Evolutionary conservation across 2,113 vertebrate species (phyloP), one percentile per base, ranked within the genome.

Genomic region (Vicugna pacos): DNA sequence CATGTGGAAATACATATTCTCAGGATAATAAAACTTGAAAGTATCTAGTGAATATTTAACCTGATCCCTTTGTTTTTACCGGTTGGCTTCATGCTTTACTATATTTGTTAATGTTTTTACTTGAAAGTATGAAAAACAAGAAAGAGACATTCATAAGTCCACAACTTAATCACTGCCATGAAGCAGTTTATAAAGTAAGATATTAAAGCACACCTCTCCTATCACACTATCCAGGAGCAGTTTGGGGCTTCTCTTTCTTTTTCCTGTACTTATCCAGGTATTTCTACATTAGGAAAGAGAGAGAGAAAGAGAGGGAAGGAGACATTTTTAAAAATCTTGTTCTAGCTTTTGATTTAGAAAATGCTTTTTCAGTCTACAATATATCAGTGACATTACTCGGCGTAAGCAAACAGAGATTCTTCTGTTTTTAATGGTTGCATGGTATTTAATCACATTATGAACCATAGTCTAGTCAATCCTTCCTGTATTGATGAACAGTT

Each of bases 1-100:
- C 14, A 70, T 6, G 35, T 73, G 16, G n/a, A 95, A 89, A 82
- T 52, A 32, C n/a, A 22, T 60, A 87, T 46, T 80, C 38, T 87
- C 30, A 35, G 69, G 90, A 94, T 76, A 91, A 64, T 35, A 82
- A 93, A 90, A 64, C 5, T 76, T 92, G 32, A 54, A 60, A 67
- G 6, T n/a, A 88, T 67, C 6, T 24, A 38, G 6, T 67, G 17
- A 77, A 42, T 87, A 95, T 83, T 92, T 87, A 92, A 15, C 20
- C 35, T 62, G 19, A 77, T 56, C 9, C 4, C 3, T 72, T 94
- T 32, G 52, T 76, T 94, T 91, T 95, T 70, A 20, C 35, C 11
- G 48, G 38, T 50, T 89, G 28, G 35, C 70, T 86, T 93, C 64
- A 75, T 89, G 38, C 35, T 85, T 35, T 65, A 48, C 12, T 60